Evolutionary conservation across 2,888 invertebrate genomes (phyloP), one percentile per base, ranked within the genome.

Genomic region (Apocheima hispidaria): DNA sequence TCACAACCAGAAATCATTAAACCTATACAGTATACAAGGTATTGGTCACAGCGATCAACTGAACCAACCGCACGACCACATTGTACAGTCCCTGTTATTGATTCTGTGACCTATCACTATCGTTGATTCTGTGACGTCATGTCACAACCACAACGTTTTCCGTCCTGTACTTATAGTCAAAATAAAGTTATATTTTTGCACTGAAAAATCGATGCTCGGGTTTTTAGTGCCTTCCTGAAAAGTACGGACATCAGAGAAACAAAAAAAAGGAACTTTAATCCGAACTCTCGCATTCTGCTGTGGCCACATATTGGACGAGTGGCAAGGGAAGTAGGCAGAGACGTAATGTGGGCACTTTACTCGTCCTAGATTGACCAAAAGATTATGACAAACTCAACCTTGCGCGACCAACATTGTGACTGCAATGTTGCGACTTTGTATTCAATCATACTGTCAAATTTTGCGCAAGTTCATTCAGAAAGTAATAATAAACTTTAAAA

Each of bases 401-500:
- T 33, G 10, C 12, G 1, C 2, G 16, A 16, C 36, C 12, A 5
- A 36, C 36, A 6, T 16, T 36, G 4, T 4, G 4, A 4, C 3
- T 16, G 9, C 26, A 44, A 14, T 28, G 28, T 26, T 28, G 14
- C 0, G 7, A 10, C 36, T 16, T 40, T 40, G 51, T 51, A 30
- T 51, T 7, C 12, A 1, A 7, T 26, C 36, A n/a, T n/a, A 26
- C 14, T 26, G 50, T 40, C 51, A 38, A 36, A 26, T 38, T 50
- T 23, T 23, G 20, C 36, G 18, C 10, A 50, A 49, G 28, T 52
- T n/a, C 38, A 54, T 58, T 51, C 50, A 10, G 33, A 60, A 65
- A 65, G 52, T 55, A 61, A 61, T 61, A 61, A 55, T 23, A 56
- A 65, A 61, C 55, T 61, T 65, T 43, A 43, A 64, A 55, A 62